Percentiles rank a stretch among this genome's conserved stretches.
Conservation (phyloP, 2,888 invertebrate genomes). For the Callyntrura sp. region DNA sequence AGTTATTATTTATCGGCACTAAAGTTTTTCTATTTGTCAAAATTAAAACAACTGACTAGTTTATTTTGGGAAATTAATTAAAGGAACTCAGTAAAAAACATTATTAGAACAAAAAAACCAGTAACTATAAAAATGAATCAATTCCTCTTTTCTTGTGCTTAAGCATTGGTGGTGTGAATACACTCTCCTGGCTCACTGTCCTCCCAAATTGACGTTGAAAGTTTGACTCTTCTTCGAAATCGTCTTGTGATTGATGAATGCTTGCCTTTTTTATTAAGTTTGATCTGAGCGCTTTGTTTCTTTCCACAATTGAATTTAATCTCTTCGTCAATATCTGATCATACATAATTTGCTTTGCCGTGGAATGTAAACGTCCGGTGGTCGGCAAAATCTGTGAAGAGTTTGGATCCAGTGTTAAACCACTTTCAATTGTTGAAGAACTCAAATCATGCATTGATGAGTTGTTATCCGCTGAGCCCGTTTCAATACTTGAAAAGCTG, state of each 20-base stretch:
- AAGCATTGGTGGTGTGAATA: conserved; percentile 63
- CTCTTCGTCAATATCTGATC: conserved; percentile 79
- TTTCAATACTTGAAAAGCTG: conserved; percentile 5
- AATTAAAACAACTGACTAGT: no score
- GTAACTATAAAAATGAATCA: conserved; percentile 59
- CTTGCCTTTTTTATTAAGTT: conserved; percentile 75
- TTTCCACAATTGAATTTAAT: conserved; percentile 77
- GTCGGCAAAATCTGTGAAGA: conserved; percentile 37
- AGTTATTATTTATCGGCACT: no score
- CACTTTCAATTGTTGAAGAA: not conserved
- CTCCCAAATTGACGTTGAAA: conserved; percentile 61
- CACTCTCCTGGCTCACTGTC: conserved; percentile 62
- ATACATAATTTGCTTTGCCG: conserved; percentile 72
- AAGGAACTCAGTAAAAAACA: no score
- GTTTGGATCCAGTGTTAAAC: not conserved
- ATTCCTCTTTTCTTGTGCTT: conserved; percentile 56
- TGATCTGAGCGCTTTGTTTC: conserved; percentile 74
- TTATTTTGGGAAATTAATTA: no score
- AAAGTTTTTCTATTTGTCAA: no score
- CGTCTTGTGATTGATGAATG: not conserved
- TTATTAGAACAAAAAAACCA: no score
- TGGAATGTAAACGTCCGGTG: not conserved
- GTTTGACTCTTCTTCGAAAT: conserved; percentile 26
- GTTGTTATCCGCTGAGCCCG: no score
- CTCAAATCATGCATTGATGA: not conserved